phyloP scores from a whole-genome alignment of 2,888 invertebrate species.

The Priocnemis perturbator region DNA sequence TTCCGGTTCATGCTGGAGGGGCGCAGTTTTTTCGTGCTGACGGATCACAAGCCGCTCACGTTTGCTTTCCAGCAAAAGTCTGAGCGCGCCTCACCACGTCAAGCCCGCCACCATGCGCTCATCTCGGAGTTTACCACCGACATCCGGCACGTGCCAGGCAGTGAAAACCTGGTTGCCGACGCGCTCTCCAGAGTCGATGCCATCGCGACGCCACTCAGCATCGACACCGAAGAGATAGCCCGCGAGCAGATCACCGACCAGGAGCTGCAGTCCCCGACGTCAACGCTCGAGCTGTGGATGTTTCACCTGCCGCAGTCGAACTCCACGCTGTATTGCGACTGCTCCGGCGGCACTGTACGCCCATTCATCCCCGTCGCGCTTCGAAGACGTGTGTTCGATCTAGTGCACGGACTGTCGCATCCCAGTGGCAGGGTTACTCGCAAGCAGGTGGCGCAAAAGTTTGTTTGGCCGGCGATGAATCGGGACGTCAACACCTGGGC shows the following conservation, averaged over 20 bases:
- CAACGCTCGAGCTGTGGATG: no score
- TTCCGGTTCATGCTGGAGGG: no score
- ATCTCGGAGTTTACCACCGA: background rate
- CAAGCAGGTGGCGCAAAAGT: constrained; percentile 22
- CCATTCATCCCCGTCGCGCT: no score
- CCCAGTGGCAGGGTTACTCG: constrained; percentile 9
- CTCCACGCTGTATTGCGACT: no score
- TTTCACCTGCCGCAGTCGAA: no score
- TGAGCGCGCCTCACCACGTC: background rate
- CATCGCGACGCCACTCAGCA: background rate
- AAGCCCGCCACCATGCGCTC: background rate
- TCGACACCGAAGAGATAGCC: no score
- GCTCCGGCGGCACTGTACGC: no score
- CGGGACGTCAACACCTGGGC: constrained; percentile 47
- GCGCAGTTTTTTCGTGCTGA: background rate
- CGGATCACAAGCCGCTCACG: background rate
- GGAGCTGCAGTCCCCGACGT: no score
- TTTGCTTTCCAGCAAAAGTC: background rate
- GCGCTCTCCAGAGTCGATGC: background rate
- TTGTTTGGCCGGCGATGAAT: constrained; percentile 41
- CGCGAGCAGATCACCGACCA: no score
- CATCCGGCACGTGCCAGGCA: background rate
- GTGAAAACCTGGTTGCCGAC: background rate
- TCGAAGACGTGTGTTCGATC: constrained; percentile 14
- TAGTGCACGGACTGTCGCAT: constrained; percentile 16